phyloP scores from a whole-genome alignment of 2,888 invertebrate genomes.

The Heliconius erato region DNA sequence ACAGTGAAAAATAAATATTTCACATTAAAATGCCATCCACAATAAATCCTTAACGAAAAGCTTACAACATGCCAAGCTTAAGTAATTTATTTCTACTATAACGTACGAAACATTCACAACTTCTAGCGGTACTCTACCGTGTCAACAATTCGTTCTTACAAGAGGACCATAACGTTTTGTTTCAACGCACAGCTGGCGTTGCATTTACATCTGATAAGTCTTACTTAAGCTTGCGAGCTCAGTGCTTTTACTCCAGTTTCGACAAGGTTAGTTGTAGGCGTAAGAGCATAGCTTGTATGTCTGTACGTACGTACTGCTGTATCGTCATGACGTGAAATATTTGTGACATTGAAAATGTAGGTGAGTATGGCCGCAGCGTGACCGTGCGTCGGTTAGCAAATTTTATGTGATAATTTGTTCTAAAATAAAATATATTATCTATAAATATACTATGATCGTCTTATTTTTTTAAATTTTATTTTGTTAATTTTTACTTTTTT shows the following conservation, averaged over 20 bases:
- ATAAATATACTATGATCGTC: not conserved
- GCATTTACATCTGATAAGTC: conserved; percentile 33
- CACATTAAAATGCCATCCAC: not conserved
- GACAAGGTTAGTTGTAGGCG: conserved; percentile 58
- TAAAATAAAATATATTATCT: not conserved
- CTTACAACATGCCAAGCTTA: not conserved
- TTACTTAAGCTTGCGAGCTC: conserved; percentile 33
- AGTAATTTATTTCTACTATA: not conserved
- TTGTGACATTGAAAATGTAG: conserved; percentile 57
- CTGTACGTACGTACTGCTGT: conserved; percentile 44
- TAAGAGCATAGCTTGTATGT: conserved; percentile 31
- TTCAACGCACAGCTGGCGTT: conserved; percentile 8
- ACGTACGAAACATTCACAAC: not conserved
- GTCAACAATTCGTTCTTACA: conserved; percentile 19
- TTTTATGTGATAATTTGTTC: conserved; percentile 32
- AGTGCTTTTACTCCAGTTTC: conserved; percentile 52
- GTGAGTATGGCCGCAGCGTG: conserved; percentile 46
- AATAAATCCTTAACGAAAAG: not conserved
- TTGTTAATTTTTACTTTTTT: not conserved
- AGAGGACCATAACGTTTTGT: conserved; percentile 9
- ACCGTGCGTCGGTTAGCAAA: conserved; percentile 40
- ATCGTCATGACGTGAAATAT: conserved; percentile 52
- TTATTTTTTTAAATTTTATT: not conserved
- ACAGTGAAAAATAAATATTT: not conserved
- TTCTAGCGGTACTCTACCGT: not conserved